Percentiles rank a stretch among this genome's conserved stretches.
Evolutionary conservation across 2,888 invertebrate species (phyloP).

Genomic region (Diaprepes abbreviatus): DNA sequence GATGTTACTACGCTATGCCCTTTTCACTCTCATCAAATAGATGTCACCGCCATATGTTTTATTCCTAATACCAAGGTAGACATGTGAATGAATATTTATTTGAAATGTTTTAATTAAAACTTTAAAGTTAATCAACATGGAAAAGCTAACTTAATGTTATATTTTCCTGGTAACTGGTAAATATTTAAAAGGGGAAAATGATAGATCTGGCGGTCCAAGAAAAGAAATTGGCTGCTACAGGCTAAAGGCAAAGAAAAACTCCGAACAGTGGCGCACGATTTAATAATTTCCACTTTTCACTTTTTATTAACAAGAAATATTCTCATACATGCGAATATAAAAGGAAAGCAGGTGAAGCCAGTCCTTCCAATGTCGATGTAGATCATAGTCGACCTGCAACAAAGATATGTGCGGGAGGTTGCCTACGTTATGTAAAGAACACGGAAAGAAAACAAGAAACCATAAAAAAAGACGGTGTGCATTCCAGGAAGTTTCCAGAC

Average conservation of each 20-base stretch:
- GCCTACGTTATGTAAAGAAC: too few relatives aligned
- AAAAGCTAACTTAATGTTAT: conserved; percentile 5
- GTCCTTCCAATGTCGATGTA: too few relatives aligned
- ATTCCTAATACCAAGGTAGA: neutral
- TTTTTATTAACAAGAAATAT: too few relatives aligned
- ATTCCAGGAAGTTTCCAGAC: too few relatives aligned
- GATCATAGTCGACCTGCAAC: too few relatives aligned
- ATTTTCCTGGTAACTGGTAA: neutral
- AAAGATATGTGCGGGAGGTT: too few relatives aligned
- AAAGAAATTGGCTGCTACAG: conserved; percentile 8
- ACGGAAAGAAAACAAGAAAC: too few relatives aligned
- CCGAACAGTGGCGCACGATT: neutral
- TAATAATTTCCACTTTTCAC: neutral
- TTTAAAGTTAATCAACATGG: neutral
- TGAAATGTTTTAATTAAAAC: neutral
- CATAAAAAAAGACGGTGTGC: too few relatives aligned
- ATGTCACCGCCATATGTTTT: neutral
- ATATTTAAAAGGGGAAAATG: conserved; percentile 6
- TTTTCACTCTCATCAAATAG: conserved; percentile 23
- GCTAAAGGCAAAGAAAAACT: neutral
- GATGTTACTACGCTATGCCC: conserved; percentile 33
- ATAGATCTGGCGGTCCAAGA: conserved; percentile 1
- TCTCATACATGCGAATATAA: too few relatives aligned
- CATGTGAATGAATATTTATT: conserved; percentile 4
- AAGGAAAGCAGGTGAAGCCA: too few relatives aligned